Evolutionary conservation across 2,113 vertebrate species (phyloP), one percentile per base, ranked within the genome.

Genomic region (Engraulis encrasicolus): DNA sequence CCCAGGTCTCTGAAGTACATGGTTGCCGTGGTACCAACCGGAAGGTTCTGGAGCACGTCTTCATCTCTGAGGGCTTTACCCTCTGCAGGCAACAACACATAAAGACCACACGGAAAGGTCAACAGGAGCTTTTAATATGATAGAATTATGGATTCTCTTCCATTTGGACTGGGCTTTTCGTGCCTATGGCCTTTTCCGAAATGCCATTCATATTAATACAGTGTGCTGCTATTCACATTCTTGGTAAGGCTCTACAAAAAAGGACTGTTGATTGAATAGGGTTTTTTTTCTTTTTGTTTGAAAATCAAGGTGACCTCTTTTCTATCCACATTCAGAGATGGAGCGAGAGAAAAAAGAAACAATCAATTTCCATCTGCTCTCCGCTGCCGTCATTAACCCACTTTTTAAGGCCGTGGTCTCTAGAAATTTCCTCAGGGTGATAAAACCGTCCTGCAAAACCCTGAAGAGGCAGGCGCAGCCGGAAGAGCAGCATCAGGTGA

Each of bases 1-100:
- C 96, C 96, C 27, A 97, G 94, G 89, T 98, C 97, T 94, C 89
- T 96, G 91, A 97, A 97, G 90, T 96, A 98, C 86, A 97, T 92
- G 6, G 92, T 96, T 86, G 96, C 96, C 50, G 95, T 95, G 86
- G 95, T 96, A 86, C 96, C 96, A 50, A 96, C 95, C 7, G 96
- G 96, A 38, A 98, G 94, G 78, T 92, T 95, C 89, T 96, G 95
- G 84, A 98, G 90, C 82, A 96, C 86, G 81, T 97, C 96, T 58
- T 96, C 95, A 81, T 97, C 95, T 90, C 92, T 94, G 84, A 97
- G 92, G 11, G 93, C 87, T 89, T 95, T 96, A 85, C 95, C 96
- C 87, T 94, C 96, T 97, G 89, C 90, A 91, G 91, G 79, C 90
- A 92, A 88, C 89, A 92, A 88, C 89, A 88, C 81, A 83, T 61